phyloP scores from a whole-genome alignment of 2,113 vertebrate genomes.

The Euleptes europaea region DNA sequence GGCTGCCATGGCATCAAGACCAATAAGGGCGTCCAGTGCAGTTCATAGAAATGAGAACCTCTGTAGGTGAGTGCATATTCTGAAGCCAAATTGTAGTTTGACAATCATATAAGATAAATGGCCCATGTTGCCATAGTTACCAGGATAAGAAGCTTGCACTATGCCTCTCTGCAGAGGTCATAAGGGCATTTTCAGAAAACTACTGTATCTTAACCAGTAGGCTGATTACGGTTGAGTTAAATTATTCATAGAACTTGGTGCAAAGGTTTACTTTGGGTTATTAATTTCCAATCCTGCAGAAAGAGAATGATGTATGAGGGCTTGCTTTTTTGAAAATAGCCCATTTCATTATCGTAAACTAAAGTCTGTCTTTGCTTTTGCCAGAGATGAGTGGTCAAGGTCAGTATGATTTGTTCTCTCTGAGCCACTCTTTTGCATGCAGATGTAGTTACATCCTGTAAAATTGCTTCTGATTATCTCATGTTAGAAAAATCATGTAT shows the following conservation, averaged over 20 bases:
- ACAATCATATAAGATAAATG: background rate
- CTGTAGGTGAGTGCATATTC: background rate
- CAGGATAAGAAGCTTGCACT: background rate
- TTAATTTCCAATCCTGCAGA: constrained; percentile 14
- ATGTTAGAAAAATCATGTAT: background rate
- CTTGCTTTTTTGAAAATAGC: background rate
- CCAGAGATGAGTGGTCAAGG: background rate
- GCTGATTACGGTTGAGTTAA: background rate
- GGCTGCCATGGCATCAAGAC: constrained; percentile 2
- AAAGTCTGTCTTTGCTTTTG: constrained; percentile 9
- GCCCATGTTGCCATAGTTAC: background rate
- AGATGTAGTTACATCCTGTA: constrained; percentile 18
- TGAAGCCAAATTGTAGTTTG: background rate
- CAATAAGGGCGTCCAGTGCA: background rate
- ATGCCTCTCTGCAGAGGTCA: constrained; percentile 1
- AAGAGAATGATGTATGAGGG: background rate
- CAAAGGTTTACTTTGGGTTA: background rate
- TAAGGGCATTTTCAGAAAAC: constrained; percentile 10
- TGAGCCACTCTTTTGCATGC: constrained; percentile 18
- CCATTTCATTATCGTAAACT: constrained; percentile 6
- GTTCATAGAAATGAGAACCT: background rate
- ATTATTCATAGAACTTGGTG: constrained; percentile 13
- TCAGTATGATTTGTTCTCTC: background rate
- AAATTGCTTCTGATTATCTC: constrained; percentile 9
- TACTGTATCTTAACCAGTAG: background rate